Percentiles rank a stretch among this genome's conserved stretches.
These are phyloP conservation scores for Myzus persicae DNA, from an alignment of 1,140 invertebrate genomes.

Conservation along the genomic window DNA sequence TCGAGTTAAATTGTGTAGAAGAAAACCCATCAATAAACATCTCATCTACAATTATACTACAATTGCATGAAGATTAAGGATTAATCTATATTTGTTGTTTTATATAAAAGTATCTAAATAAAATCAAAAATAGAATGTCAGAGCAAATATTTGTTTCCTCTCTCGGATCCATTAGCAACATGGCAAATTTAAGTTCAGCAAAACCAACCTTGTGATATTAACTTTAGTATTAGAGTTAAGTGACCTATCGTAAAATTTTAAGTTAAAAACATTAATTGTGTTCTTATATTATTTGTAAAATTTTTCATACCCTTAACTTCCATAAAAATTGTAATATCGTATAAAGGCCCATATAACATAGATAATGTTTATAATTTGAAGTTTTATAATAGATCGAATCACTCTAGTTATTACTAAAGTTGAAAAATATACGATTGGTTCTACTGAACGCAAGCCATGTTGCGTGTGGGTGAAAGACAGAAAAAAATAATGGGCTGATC, in stretches of 20 bases:
- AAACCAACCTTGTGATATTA: not conserved
- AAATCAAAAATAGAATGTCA: not conserved
- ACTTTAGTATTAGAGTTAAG: not conserved
- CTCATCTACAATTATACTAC: not conserved
- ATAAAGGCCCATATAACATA: not conserved
- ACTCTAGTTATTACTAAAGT: not conserved
- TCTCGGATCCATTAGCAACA: not conserved
- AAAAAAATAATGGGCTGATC: not conserved
- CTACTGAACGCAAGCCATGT: not conserved
- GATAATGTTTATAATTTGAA: too few species aligned
- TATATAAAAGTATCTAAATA: not conserved
- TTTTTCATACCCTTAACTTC: not conserved
- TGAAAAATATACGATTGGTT: not conserved
- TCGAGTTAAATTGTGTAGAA: slow-evolving; percentile 4
- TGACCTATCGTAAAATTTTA: not conserved
- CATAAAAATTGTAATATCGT: not conserved
- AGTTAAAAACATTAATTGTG: not conserved
- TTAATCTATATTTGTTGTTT: not conserved
- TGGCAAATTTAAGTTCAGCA: not conserved
- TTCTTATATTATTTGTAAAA: too few species aligned
- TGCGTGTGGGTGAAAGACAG: not conserved
- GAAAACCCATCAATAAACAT: slow-evolving; percentile 7
- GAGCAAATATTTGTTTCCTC: not conserved
- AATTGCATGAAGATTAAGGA: not conserved
- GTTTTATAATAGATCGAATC: too few species aligned